Evolutionary conservation across 2,797 vertebrate genomes (phyloP).

Genomic region (Thripadectes ignobilis): DNA sequence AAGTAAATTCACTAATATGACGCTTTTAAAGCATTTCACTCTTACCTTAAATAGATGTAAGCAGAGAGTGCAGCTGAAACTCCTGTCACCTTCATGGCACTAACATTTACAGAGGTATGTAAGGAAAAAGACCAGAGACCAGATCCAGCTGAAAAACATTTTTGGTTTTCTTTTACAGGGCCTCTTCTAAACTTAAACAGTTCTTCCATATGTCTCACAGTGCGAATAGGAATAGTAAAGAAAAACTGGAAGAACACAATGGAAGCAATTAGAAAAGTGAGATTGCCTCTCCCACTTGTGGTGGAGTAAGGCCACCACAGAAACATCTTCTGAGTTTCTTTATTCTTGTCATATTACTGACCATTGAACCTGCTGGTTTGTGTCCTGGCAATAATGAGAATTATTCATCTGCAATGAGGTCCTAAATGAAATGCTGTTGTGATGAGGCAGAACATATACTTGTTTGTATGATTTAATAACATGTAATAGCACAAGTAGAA

Average conservation of each 20-base stretch:
- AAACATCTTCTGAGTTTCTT: background rate
- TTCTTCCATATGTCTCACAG: background rate
- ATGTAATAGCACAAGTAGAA: background rate
- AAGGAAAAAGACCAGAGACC: background rate
- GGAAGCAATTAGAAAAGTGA: background rate
- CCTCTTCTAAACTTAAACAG: background rate
- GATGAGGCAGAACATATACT: background rate
- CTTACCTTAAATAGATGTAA: background rate
- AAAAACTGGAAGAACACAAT: background rate
- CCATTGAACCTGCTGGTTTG: background rate
- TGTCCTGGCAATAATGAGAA: background rate
- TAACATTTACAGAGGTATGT: background rate
- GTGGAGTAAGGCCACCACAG: accelerated
- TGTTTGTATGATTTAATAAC: background rate
- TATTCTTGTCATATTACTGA: background rate
- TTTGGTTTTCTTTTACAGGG: background rate
- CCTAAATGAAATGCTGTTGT: background rate
- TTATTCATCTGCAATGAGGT: background rate
- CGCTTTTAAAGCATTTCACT: background rate
- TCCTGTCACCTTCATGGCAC: accelerated
- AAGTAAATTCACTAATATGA: background rate
- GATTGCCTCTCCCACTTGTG: background rate
- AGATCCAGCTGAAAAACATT: background rate
- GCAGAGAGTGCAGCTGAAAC: background rate
- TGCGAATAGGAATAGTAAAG: background rate